A percentile compares a stretch with the other conserved stretches of the same genome.
These are phyloP conservation scores for Cheilosia scutellata DNA, from an alignment of 2,888 invertebrate species.

Conservation along the genomic window DNA sequence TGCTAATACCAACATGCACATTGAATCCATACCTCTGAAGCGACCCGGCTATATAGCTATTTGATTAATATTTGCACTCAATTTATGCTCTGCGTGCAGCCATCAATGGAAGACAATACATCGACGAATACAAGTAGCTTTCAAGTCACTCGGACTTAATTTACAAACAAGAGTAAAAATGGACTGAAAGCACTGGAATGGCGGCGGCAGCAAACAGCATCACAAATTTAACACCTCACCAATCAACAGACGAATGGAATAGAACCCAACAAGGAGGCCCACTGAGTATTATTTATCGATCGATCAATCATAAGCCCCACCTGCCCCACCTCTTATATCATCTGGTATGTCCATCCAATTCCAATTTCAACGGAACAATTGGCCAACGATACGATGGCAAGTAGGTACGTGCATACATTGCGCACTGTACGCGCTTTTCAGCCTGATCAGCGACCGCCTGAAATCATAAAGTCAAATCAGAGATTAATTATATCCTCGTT, in stretches of 20 bases:
- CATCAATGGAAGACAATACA: conserved; percentile 54
- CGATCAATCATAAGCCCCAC: conserved; percentile 69
- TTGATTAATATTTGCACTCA: conserved; percentile 72
- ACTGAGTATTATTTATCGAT: conserved; percentile 66
- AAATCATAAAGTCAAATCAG: conserved; percentile 73
- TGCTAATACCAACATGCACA: conserved; percentile 8
- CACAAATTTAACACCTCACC: conserved; percentile 63
- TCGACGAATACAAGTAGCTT: conserved; percentile 59
- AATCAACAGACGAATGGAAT: conserved; percentile 62
- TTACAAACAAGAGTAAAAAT: conserved; percentile 45
- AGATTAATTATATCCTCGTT: conserved; percentile 76
- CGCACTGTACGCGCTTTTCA: conserved; percentile 57
- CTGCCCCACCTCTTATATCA: conserved; percentile 52
- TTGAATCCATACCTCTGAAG: background rate
- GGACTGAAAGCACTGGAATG: no score
- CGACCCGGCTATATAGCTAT: conserved; percentile 45
- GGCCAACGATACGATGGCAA: conserved; percentile 40
- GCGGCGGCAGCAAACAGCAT: conserved; percentile 30
- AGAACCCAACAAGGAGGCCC: conserved; percentile 36
- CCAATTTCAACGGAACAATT: conserved; percentile 62
- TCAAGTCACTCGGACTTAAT: conserved; percentile 23
- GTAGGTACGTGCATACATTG: conserved; percentile 52
- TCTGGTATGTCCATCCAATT: conserved; percentile 56
- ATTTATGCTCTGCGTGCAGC: conserved; percentile 63
- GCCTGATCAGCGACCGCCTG: conserved; percentile 15